phyloP scores from a whole-genome alignment of 2,888 invertebrate species.

The Aethes cnicana region DNA sequence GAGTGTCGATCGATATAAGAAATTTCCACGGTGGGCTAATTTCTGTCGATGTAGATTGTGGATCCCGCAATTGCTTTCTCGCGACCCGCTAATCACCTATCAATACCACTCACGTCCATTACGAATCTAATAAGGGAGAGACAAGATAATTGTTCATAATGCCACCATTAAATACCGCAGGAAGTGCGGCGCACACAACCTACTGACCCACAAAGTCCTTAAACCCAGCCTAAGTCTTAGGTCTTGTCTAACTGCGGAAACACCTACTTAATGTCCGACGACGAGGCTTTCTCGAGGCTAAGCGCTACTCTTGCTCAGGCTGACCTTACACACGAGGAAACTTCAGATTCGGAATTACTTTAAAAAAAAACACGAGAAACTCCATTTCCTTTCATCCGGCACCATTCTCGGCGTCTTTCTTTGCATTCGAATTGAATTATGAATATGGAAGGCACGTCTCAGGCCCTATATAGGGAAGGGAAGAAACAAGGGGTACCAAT shows the following conservation, averaged over 20 bases:
- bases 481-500: slow-evolving; percentile 53
- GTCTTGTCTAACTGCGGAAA: slow-evolving; percentile 52
- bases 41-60: slow-evolving; percentile 19
- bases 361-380: slow-evolving; percentile 37
- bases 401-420: slow-evolving; percentile 45
- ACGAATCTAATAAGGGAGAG: slow-evolving; percentile 39
- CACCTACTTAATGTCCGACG: slow-evolving; percentile 51
- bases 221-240: slow-evolving; percentile 44
- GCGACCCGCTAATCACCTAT: slow-evolving; percentile 48
- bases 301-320: slow-evolving; percentile 45
- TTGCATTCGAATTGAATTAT: slow-evolving; percentile 60
- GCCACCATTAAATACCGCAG: slow-evolving; percentile 40
- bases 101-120: slow-evolving; percentile 34
- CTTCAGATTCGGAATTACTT: slow-evolving; percentile 4
- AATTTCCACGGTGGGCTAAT: slow-evolving; percentile 7
- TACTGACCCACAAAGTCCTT: slow-evolving; percentile 65
- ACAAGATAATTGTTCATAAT: slow-evolving; percentile 51
- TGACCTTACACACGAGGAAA: slow-evolving; percentile 29
- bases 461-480: slow-evolving; percentile 54
- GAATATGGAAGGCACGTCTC: slow-evolving; percentile 69
- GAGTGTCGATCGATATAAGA: slow-evolving; percentile 12
- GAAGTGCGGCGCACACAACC: slow-evolving; percentile 49
- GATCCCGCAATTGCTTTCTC: slow-evolving; percentile 54
- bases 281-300: slow-evolving; percentile 57
- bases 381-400: slow-evolving; percentile 42